phyloP scores from a whole-genome alignment of 1,140 invertebrate species.

The Drosophila nigromelanica region DNA sequence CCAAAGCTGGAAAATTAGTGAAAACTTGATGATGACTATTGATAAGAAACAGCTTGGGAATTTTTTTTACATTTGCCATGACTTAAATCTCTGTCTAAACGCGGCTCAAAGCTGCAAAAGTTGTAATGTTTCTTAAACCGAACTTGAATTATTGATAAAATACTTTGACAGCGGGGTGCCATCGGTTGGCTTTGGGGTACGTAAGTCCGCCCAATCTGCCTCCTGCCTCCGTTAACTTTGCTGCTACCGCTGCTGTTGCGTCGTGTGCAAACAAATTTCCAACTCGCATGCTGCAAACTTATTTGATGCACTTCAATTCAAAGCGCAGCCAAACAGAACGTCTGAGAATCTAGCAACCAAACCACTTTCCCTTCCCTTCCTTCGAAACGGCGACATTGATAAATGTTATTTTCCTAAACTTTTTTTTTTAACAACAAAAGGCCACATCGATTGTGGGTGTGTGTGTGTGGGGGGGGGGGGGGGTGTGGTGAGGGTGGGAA shows the following conservation, averaged over 20 bases:
- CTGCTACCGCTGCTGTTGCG: not conserved
- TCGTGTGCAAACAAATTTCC: slow-evolving; percentile 54
- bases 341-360: not conserved
- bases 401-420: slow-evolving; percentile 27
- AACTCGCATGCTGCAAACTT: slow-evolving; percentile 57
- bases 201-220: not conserved
- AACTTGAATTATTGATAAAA: slow-evolving; percentile 22
- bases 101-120: slow-evolving; percentile 2
- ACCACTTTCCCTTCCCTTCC: not conserved
- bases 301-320: slow-evolving; percentile 58
- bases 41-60: too few species aligned
- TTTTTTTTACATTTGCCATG: too few species aligned
- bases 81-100: not conserved
- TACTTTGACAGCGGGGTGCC: slow-evolving; percentile 7
- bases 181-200: too few species aligned
- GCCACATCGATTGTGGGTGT: not conserved
- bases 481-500: too few species aligned
- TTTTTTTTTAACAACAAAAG: slow-evolving; percentile 7
- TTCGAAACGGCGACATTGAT: slow-evolving; percentile 13
- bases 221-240: not conserved
- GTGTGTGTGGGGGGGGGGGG: not conserved
- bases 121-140: slow-evolving; percentile 19
- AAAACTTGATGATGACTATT: too few species aligned
- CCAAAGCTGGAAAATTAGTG: too few species aligned
- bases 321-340: slow-evolving; percentile 14